Percentiles rank a stretch among this genome's conserved stretches.
Conservation (phyloP, 2,113 vertebrate species). For the Empidonax alnorum region DNA sequence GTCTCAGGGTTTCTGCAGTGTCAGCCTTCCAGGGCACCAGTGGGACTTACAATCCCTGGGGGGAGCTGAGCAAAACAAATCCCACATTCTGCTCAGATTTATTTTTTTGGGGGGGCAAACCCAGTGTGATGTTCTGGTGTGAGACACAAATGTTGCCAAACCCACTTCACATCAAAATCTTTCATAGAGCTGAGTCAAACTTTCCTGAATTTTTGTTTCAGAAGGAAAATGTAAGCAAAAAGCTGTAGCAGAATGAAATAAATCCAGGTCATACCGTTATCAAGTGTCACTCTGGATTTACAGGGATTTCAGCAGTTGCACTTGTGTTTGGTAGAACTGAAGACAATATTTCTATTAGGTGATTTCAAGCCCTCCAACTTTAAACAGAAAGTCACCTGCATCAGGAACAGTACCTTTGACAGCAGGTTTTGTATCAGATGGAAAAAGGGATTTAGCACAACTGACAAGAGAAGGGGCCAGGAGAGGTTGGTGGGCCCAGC, state of each 20-base stretch:
- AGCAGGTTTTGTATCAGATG: not conserved
- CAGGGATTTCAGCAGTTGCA: not conserved
- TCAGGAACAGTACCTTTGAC: accelerated
- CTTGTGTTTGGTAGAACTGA: not conserved
- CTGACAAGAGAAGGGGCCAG: not conserved
- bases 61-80: not conserved
- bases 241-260: not conserved
- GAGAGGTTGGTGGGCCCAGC: not conserved
- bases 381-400: not conserved
- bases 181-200: not conserved
- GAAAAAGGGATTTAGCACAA: not conserved
- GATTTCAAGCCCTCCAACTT: not conserved
- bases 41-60: not conserved
- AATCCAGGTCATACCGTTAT: not conserved
- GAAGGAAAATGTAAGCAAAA: not conserved
- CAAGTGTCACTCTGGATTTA: not conserved
- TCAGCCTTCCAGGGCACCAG: not conserved
- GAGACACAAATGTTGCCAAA: not conserved
- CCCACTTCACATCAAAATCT: not conserved
- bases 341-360: not conserved
- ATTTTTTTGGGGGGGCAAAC: not conserved
- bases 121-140: not conserved
- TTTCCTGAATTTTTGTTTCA: not conserved
- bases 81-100: not conserved
- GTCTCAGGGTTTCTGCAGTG: not conserved